Base-by-base conservation (phyloP, 2,113 vertebrate genomes). In the Ciconia stormi region DNA sequence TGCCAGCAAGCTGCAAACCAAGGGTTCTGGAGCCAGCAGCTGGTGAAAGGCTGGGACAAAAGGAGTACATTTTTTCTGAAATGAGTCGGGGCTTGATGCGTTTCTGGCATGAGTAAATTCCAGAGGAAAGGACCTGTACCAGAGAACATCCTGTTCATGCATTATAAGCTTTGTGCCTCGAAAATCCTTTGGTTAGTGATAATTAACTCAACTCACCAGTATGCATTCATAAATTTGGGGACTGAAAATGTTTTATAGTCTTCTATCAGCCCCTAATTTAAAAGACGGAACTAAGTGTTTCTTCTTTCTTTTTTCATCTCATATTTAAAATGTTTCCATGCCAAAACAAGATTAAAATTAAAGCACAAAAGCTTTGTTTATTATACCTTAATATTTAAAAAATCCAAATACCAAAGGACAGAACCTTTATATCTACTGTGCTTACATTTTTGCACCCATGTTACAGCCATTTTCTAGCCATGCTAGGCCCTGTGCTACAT, bases 401-500 rank as follows among this genome's bases (percentile, higher is more conserved):
- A 85, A 32, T n/a, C 4, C 0, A n/a, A 7, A 16, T 46, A 40
- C 21, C 38, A 46, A 59, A 79, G 26, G 47, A 17, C 70, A 56
- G 40, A 53, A 62, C 13, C 25, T 66, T 36, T 58, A 2, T 38
- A 30, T 26, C 9, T 44, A 4, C 19, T 11, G 8, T 16, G 26
- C 16, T 66, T 16, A 34, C 19, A 10, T 55, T 66, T 85, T n/a
- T 38, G 38, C 26, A 17, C 15, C 38, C 34, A 12, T 0, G 0
- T 30, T 59, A n/a, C 12, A 55, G 50, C 23, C 23, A 20, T 5
- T 49, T n/a, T 20, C 49, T 26, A 29, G 44, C 29, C 32, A 3
- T 11, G 4, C 46, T 20, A 40, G 36, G 42, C 47, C 25, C 40
- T 50, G 50, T 0, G 0, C 56, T 56, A 40, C 20, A 0, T 47